These are phyloP conservation scores for Diplodus puntazzo DNA, from an alignment of 2,797 vertebrate species.

Conservation along the genomic window DNA sequence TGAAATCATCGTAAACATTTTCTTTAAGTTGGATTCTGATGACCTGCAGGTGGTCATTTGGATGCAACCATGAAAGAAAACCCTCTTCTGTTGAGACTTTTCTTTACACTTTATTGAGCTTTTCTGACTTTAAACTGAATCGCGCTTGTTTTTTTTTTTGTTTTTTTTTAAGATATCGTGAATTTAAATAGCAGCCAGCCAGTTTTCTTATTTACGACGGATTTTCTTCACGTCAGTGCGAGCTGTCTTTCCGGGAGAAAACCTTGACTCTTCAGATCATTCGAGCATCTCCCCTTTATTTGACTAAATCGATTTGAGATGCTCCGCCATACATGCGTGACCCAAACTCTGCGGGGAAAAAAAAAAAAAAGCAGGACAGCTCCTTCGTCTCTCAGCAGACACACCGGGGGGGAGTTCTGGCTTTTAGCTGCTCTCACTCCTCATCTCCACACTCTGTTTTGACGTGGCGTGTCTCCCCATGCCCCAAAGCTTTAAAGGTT, in stretches of 20 bases:
- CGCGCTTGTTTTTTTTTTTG: no score
- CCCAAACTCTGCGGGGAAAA: conserved; percentile 55
- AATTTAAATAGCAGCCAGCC: neutral
- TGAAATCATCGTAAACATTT: conserved; percentile 45
- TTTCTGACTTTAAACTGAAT: neutral
- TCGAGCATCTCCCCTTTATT: conserved; percentile 44
- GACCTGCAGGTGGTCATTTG: conserved; percentile 40
- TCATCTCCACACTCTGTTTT: conserved; percentile 77
- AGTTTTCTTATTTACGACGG: neutral
- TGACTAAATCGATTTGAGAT: conserved; percentile 63
- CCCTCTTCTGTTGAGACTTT: neutral
- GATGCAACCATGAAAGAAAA: neutral
- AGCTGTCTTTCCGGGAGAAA: conserved; percentile 18
- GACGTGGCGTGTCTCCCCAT: conserved; percentile 76
- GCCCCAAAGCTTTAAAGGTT: conserved; percentile 80
- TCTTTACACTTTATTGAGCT: neutral
- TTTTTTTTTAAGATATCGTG: neutral
- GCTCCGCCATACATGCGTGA: conserved; percentile 65
- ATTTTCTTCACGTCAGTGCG: conserved; percentile 15
- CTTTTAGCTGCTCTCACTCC: conserved; percentile 72
- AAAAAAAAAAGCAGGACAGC: conserved; percentile 69
- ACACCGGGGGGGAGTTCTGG: conserved; percentile 63
- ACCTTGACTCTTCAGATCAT: conserved; percentile 22
- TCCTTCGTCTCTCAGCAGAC: conserved; percentile 66
- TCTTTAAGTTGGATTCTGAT: conserved; percentile 21